These are phyloP conservation scores for Regulus satrapa DNA, from an alignment of 2,113 vertebrate genomes.

Conservation along the genomic window DNA sequence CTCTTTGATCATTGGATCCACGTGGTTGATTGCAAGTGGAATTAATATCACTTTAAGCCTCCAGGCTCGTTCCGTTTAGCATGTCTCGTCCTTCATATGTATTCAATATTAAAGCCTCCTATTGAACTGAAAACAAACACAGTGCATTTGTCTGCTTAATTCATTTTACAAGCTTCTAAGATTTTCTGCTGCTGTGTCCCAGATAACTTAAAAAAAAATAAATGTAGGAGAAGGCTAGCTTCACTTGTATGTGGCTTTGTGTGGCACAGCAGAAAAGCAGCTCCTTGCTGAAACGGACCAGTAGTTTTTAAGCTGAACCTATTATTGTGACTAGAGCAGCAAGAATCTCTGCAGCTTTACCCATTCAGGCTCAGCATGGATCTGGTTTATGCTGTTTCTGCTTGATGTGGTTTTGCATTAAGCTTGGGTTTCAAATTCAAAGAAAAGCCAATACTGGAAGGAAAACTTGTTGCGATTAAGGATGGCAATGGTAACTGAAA, in stretches of 20 bases:
- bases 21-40: slow-evolving; percentile 53
- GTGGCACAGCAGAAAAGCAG: background rate
- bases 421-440: slow-evolving; percentile 32
- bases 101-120: slow-evolving; percentile 47
- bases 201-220: background rate
- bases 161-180: slow-evolving; percentile 33
- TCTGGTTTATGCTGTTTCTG: background rate
- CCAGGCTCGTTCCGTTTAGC: slow-evolving; percentile 19
- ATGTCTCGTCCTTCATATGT: slow-evolving; percentile 41
- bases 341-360: slow-evolving; percentile 2
- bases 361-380: background rate
- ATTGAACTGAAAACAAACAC: slow-evolving; percentile 44
- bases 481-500: background rate
- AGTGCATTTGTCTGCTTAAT: slow-evolving; percentile 36
- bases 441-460: background rate
- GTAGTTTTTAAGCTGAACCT: background rate
- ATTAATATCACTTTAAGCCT: slow-evolving; percentile 54
- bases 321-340: slow-evolving; percentile 9
- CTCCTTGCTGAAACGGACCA: background rate
- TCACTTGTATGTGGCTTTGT: background rate
- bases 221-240: background rate
- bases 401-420: slow-evolving; percentile 54
- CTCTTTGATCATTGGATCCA: slow-evolving; percentile 56
- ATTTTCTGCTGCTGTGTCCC: background rate
- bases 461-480: background rate